phyloP scores from a whole-genome alignment of 2,113 vertebrate genomes.

The Arizona elegans region DNA sequence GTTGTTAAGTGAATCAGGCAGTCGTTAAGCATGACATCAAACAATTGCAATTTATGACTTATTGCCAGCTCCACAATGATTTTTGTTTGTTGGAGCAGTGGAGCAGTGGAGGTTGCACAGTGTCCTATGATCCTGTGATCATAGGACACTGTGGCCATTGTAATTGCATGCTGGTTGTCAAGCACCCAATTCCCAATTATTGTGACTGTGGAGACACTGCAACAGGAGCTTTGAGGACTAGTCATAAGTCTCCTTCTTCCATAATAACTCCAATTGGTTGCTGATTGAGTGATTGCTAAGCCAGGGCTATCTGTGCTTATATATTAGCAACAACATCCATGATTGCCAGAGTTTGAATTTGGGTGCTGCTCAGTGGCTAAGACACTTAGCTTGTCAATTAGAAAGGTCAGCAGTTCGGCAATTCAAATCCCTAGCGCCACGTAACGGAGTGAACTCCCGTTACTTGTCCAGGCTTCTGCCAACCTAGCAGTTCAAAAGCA shows the following conservation, averaged over 20 bases:
- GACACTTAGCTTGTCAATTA: too few relatives aligned
- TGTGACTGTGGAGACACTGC: neutral
- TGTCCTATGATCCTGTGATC: neutral
- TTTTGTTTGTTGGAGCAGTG: neutral
- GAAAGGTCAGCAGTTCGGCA: too few relatives aligned
- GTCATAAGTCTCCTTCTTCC: neutral
- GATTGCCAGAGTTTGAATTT: neutral
- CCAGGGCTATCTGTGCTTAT: neutral
- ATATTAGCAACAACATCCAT: neutral
- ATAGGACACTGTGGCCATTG: neutral
- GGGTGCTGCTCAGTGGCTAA: neutral
- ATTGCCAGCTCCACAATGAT: neutral
- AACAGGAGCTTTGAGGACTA: neutral
- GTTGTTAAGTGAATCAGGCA: neutral
- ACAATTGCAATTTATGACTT: neutral
- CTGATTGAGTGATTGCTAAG: neutral
- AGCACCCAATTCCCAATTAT: neutral
- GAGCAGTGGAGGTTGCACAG: neutral
- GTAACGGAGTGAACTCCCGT: too few relatives aligned
- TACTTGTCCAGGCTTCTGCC: too few relatives aligned
- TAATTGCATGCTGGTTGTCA: neutral
- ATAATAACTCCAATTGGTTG: neutral
- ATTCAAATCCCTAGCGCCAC: too few relatives aligned
- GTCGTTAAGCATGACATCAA: neutral
- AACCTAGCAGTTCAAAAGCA: too few relatives aligned